Evolutionary conservation across 37 sponge, comb jelly and placozoan species (phyloP), one percentile per base, ranked within the genome.

Genomic region (Chondrilla cf. caribensis): DNA sequence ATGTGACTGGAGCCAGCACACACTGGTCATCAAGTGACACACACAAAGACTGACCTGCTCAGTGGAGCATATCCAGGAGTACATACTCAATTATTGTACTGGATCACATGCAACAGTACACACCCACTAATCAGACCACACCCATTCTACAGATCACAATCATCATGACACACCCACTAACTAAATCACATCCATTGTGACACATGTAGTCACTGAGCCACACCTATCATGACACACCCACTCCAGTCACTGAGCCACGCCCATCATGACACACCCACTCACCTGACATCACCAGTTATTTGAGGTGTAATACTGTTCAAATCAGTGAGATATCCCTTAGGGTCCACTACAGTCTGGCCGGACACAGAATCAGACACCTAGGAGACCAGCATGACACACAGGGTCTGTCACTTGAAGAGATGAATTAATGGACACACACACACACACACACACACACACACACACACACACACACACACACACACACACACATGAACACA

Each of bases 271-370:
- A 31, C 80, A 35, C 38, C 31, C 5, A 68, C 90, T 92, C 57
- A 91, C 93, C 89, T 90, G 77, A 97, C 90, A 70, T 98, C 96
- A 58, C 92, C 94, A 37, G 86, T 62, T 44, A 80, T 86, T 58
- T 93, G 91, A 8, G 99, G 96, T 59, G 96, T 93, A 67, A 93
- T 92, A 70, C 92, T 93, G 85, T 98, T 95, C 60, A 98, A 89
- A 58, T 98, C 99, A 67, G 99, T 98, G 39, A 95, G 85, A 66
- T 95, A 98, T 8, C 99, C 96, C 79, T 95, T 98, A 17, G 99
- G 99, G 54, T 98, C 99, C 35, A 98, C 96, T 77, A 98, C 99
- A 18, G 99, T 98, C 85, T 98, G 99, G 0, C 99, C 99, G 8
- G 92, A 84, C 15, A 98, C 99, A 32, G 96, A 95, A 65, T 98